A percentile compares a stretch with the other conserved stretches of the same genome.
phyloP scores from a whole-genome alignment of 2,797 vertebrate species.

The Brachyalestes nurse region DNA sequence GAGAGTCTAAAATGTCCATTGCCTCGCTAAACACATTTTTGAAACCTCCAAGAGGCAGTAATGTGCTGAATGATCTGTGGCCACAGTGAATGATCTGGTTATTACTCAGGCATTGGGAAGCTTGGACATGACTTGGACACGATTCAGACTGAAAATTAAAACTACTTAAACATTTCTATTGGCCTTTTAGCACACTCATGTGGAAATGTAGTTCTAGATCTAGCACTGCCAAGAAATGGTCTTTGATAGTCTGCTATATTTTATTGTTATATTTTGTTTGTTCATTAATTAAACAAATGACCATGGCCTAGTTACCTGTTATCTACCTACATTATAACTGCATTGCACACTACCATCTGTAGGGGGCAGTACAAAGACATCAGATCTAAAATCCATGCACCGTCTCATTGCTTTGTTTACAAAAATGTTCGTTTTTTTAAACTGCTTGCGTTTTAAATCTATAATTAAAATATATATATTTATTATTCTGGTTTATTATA shows the following conservation, averaged over 20 bases:
- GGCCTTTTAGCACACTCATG: background rate
- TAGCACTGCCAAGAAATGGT: background rate
- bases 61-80: background rate
- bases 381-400: background rate
- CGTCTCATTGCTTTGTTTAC: background rate
- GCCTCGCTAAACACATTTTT: background rate
- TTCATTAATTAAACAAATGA: background rate
- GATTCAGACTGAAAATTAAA: background rate
- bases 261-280: background rate
- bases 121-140: background rate
- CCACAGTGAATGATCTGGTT: background rate
- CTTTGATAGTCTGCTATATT: background rate
- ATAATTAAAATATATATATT: too few relatives aligned
- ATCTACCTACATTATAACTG: background rate
- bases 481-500: too few relatives aligned
- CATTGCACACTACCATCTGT: conserved; percentile 52
- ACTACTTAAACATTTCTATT: background rate
- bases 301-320: background rate
- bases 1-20: background rate
- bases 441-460: background rate
- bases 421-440: background rate
- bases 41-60: background rate
- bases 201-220: background rate
- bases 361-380: conserved; percentile 71
- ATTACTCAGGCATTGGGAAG: background rate